Percentiles rank a stretch among this genome's conserved stretches.
Conservation (phyloP, 2,113 vertebrate species). For the Mandrillus leucophaeus region DNA sequence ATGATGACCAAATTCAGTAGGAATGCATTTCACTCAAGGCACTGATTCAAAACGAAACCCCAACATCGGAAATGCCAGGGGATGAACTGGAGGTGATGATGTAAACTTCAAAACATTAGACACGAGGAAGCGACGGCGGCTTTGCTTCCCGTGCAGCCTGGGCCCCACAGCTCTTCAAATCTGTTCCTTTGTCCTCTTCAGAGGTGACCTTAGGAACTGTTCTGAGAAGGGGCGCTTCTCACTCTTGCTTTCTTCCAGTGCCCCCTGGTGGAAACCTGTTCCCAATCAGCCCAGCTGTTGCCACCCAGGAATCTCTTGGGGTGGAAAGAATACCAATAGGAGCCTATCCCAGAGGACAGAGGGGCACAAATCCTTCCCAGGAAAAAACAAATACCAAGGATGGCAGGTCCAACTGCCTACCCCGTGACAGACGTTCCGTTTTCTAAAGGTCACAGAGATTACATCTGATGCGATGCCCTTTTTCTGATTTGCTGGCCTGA, state of each 20-base stretch:
- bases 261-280: not conserved
- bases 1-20: not conserved
- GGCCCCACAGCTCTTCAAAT: not conserved
- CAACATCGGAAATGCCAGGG: not conserved
- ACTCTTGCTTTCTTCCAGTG: not conserved
- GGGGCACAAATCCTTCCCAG: not conserved
- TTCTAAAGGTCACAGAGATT: slow-evolving; percentile 44
- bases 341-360: accelerated
- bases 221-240: not conserved
- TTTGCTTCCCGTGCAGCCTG: not conserved
- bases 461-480: not conserved
- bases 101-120: not conserved
- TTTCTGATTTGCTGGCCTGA: not conserved
- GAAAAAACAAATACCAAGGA: not conserved
- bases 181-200: no score
- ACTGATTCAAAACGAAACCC: slow-evolving; percentile 17
- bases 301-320: accelerated
- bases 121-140: not conserved
- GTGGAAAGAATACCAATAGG: not conserved
- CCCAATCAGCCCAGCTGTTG: not conserved
- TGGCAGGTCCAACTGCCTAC: not conserved
- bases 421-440: accelerated
- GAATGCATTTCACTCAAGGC: slow-evolving; percentile 12
- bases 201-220: not conserved
- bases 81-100: not conserved